Base-by-base conservation (phyloP, 2,113 vertebrate species). In the Oreocharis arfaki region DNA sequence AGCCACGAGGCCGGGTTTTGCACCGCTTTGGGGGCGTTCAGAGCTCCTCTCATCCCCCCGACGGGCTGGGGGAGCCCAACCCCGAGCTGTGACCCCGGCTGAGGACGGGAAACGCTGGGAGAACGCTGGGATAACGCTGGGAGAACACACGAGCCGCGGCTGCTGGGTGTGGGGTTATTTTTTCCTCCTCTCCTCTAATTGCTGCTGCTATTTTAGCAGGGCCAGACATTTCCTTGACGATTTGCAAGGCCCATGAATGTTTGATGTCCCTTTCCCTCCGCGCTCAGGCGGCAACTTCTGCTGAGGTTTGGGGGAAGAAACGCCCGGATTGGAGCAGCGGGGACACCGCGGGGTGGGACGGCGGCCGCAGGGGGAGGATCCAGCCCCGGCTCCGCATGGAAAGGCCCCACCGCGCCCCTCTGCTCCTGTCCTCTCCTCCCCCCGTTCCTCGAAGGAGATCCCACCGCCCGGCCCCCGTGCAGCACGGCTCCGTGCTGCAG, bases 401-500 rank as follows among this genome's bases (percentile, higher is more conserved):
- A 78, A 49, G 8, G 13, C 77, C 33, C 22, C 64, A 7, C 6
- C 41, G 0, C 70, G 16, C 5, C n/a, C 30, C 47, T 20, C 10
- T 1, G 42, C 18, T 4, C 3, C 1, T 3, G 20, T 49, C 49
- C 59, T 60, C 86, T 83, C 65, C 65, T 87, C 49, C 64, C 32
- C 2, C 17, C 0, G 1, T 89, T 94, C 92, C 92, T 90, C 73
- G 85, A 94, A 90, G 85, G 79, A 76, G 82, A 94, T 90, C 92
- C 88, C 96, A 83, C 76, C 3, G 1, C 90, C 90, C 46, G 1
- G 69, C 77, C 87, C 17, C 93, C 13, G 1, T 44, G 80, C 79
- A 87, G 87, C 68, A 83, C 77, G 71, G 39, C 85, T 96, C 81
- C 76, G 89, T 92, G 89, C 88, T 69, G 89, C 95, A 90, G 75